Evolutionary conservation across 2,888 invertebrate species (phyloP).

Genomic region (Aphodius sticticus): DNA sequence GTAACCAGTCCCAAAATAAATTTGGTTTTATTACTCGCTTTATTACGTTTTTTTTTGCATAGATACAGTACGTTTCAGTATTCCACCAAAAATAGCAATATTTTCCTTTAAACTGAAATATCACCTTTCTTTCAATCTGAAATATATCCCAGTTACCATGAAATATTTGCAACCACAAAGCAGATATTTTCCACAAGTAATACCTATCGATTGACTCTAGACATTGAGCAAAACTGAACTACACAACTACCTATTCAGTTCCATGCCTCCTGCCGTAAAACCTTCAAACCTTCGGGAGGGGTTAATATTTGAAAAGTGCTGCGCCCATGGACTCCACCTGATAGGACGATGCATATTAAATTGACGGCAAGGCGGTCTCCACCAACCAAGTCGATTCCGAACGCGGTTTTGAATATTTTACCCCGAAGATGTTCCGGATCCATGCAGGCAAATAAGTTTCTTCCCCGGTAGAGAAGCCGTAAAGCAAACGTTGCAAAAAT

Average conservation of each 20-base stretch:
- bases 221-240: neutral
- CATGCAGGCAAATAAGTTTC: neutral
- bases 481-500: constrained; percentile 4
- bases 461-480: neutral
- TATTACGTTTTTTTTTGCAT: no score
- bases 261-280: neutral
- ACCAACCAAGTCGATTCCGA: neutral
- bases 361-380: neutral
- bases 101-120: no score
- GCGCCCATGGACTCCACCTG: neutral
- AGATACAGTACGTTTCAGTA: no score
- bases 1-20: no score
- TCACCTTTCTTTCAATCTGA: no score
- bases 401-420: neutral
- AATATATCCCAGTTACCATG: no score
- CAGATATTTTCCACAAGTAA: neutral
- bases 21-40: no score
- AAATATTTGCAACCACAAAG: no score
- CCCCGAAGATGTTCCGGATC: neutral
- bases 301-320: neutral
- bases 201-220: neutral
- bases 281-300: neutral
- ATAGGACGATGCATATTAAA: neutral
- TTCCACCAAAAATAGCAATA: no score
- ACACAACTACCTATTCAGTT: neutral